A percentile compares a stretch with the other conserved stretches of the same genome.
Evolutionary conservation across 2,888 invertebrate species (phyloP).

Genomic region (Callyntrura guangdongensis): DNA sequence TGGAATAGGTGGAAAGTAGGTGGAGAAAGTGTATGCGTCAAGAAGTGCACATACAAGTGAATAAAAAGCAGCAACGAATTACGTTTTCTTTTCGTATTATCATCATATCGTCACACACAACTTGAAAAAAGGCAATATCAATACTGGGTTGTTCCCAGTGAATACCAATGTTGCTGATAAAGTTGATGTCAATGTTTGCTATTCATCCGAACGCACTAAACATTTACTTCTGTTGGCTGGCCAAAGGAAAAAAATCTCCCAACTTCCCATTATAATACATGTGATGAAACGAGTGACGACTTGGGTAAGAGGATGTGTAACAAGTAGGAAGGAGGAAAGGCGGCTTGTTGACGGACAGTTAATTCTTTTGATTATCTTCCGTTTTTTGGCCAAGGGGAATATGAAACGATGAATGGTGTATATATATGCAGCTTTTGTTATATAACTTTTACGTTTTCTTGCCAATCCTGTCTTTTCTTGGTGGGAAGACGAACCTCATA

Average conservation of each 20-base stretch:
- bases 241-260: background rate
- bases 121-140: conserved; percentile 23
- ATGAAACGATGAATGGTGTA: conserved; percentile 26
- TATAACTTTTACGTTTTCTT: background rate
- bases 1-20: conserved; percentile 57
- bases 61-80: conserved; percentile 57
- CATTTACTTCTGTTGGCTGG: background rate
- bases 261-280: background rate
- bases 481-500: conserved; percentile 16
- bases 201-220: conserved; percentile 23
- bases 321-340: background rate
- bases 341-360: conserved; percentile 54
- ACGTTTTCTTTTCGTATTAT: conserved; percentile 47
- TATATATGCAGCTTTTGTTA: background rate
- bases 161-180: conserved; percentile 2
- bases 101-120: conserved; percentile 1
- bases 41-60: background rate
- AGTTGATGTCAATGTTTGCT: conserved; percentile 15
- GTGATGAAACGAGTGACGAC: background rate
- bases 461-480: too few species aligned
- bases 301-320: background rate
- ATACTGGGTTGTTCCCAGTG: background rate
- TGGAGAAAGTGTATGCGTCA: background rate
- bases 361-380: conserved; percentile 54
- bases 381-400: conserved; percentile 29